Conservation (phyloP, 2,113 vertebrate genomes). For the Gracilinanus agilis region DNA sequence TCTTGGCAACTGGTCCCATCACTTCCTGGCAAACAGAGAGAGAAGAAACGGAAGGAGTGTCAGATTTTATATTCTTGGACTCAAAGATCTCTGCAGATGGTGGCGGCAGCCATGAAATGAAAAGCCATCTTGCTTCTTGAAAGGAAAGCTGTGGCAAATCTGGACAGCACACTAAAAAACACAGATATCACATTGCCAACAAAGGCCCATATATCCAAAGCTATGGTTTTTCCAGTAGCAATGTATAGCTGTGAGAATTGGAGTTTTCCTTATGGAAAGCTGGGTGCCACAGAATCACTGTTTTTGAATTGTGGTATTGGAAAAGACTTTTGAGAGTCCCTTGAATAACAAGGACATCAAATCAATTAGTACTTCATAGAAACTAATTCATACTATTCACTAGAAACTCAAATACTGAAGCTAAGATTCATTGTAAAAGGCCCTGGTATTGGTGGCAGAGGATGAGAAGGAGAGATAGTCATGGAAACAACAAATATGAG, state of each 20-base stretch:
- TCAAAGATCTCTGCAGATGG: background rate
- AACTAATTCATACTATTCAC: background rate
- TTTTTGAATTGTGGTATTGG: background rate
- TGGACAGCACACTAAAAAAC: background rate
- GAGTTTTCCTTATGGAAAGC: background rate
- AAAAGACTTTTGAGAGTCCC: background rate
- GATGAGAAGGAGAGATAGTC: background rate
- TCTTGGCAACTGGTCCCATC: background rate
- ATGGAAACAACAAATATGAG: background rate
- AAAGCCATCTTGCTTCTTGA: background rate
- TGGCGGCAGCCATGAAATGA: background rate
- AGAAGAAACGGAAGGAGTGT: background rate
- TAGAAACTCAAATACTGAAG: background rate
- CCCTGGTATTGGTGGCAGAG: background rate
- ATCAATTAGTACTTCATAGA: background rate
- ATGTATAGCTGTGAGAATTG: background rate
- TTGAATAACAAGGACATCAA: background rate
- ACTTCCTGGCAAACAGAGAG: background rate
- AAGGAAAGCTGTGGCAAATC: background rate
- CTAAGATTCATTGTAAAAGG: background rate
- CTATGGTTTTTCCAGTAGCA: background rate
- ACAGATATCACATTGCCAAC: background rate
- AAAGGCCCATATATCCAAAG: background rate
- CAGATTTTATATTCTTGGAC: background rate
- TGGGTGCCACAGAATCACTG: background rate